Evolutionary conservation across 2,797 vertebrate genomes (phyloP), one percentile per base, ranked within the genome.

Genomic region (Enteromius radiatus): DNA sequence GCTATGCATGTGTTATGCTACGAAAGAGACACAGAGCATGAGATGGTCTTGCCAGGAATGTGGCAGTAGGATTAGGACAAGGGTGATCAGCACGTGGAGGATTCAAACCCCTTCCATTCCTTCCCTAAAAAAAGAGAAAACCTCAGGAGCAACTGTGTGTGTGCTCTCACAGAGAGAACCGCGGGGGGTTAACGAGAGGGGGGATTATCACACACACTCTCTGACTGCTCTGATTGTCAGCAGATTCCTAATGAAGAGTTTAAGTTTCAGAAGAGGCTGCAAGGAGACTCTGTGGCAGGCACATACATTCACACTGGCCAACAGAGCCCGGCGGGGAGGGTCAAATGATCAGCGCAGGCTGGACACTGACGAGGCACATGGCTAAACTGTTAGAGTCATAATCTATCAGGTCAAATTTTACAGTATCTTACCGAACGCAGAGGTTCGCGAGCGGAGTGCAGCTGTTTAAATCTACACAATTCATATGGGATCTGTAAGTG

Each of bases 141-240:
- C 36, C 78, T 65, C 63, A 41, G 56, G 65, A 67, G 76, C 43
- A 59, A 28, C 21, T 59, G 43, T 52, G 28, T 54, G 28, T 54
- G 74, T 28, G 47, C 26, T 15, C 68, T 59, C 52, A 21, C 38
- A 94, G 93, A 95, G 95, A 95, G 94, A 95, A 94, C 91, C 95
- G 93, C 67, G 84, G 95, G 95, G 96, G 95, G 96, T 95, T 97
- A 97, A 97, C 96, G 96, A 97, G 96, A 94, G 94, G 93, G 94
- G 93, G 96, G 96, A 97, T 97, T 98, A 97, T 96, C 96, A 96
- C 84, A 95, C 95, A 95, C 94, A 89, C 92, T 92, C 83, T 87
- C 89, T 77, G 86, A 86, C 88, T 84, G 81, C 88, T 87, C 90
- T 90, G 88, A 92, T 89, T 91, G 89, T 92, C 89, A 89, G 84